Percentiles rank a stretch among this genome's conserved stretches.
Evolutionary conservation across 1,140 invertebrate species (phyloP).

Genomic region (Caenorhabditis tropicalis): DNA sequence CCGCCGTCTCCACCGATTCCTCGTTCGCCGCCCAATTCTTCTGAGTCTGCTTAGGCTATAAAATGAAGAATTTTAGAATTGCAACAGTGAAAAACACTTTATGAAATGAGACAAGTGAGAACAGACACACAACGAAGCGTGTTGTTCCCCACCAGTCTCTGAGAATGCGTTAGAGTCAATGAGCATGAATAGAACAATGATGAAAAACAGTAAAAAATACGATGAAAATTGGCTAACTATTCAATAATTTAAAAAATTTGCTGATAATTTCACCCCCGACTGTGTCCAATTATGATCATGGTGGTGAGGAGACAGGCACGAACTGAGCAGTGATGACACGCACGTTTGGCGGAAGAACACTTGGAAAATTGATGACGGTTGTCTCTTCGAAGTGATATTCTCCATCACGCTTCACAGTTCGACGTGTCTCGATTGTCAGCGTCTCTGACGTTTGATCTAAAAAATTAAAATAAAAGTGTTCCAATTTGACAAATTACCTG

Average conservation of each 20-base stretch:
- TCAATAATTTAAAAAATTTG: background rate
- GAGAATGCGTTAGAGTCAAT: background rate
- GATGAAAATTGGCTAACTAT: background rate
- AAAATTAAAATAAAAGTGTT: too few relatives aligned
- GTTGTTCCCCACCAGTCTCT: background rate
- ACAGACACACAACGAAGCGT: background rate
- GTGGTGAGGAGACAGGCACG: background rate
- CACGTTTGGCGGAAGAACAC: background rate
- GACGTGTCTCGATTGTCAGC: conserved; percentile 1
- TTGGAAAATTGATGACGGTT: background rate
- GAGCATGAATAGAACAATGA: background rate
- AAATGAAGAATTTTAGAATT: background rate
- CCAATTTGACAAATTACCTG: too few relatives aligned
- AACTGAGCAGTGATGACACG: background rate
- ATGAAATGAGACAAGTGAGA: background rate
- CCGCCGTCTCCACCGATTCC: background rate
- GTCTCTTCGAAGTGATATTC: background rate
- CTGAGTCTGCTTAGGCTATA: background rate
- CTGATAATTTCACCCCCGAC: background rate
- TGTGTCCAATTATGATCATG: background rate
- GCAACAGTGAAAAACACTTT: background rate
- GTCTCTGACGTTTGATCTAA: background rate
- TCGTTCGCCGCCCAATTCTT: background rate
- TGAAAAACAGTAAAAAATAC: conserved; percentile 5
- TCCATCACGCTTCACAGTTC: conserved; percentile 4